Evolutionary conservation across 2,113 vertebrate species (phyloP).

Genomic region (Typhlomys cinereus): DNA sequence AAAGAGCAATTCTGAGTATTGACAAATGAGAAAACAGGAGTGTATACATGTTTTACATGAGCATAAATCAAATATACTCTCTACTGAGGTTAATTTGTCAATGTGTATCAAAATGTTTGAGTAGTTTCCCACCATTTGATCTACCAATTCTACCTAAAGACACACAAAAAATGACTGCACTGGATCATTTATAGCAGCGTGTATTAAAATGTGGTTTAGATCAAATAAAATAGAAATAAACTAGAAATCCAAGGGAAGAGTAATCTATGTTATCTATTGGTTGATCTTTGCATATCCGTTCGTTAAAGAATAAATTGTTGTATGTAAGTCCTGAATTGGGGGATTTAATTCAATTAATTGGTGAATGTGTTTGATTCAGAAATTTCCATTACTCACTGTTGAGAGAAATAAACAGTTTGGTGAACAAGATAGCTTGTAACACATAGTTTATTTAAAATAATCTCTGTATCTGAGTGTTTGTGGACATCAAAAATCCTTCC

Average conservation of each 20-base stretch:
- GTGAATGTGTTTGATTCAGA: neutral
- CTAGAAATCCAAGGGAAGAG: conserved; percentile 6
- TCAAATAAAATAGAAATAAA: conserved; percentile 22
- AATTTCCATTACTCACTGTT: neutral
- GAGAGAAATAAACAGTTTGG: conserved; percentile 8
- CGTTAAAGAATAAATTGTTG: neutral
- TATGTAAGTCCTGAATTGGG: neutral
- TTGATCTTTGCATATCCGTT: neutral
- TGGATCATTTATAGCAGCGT: neutral
- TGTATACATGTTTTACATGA: neutral
- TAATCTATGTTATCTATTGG: neutral
- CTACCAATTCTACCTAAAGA: neutral
- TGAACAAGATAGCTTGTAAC: neutral
- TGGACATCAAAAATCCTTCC: neutral
- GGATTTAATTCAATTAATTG: neutral
- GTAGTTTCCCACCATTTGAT: neutral
- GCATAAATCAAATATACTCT: neutral
- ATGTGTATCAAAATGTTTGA: neutral
- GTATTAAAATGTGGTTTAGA: conserved; percentile 22
- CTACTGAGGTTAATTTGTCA: neutral
- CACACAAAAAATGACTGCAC: neutral
- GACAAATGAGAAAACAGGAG: neutral
- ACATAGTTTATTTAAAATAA: conserved; percentile 13
- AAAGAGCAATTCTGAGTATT: neutral
- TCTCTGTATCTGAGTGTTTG: neutral